Base-by-base conservation (phyloP, 2,888 invertebrate genomes). In the Ashinkailepas kermadecensis region DNA sequence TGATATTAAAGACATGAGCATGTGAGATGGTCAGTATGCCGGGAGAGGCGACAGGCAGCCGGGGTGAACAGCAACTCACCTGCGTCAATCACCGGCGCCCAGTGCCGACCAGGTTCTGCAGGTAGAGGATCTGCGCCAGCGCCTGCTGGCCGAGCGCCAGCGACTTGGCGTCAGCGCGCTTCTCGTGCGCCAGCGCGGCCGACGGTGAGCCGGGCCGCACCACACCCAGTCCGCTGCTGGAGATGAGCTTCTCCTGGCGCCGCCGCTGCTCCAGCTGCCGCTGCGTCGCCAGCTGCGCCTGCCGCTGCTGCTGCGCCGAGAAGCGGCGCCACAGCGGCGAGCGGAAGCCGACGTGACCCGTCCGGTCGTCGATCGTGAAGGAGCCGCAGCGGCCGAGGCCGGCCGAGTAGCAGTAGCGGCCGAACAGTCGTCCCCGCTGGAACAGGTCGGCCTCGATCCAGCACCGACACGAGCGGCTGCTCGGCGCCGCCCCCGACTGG, bases 91-190 rank as follows among this genome's bases (percentile, higher is more conserved):
- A n/a, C 13, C 54, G 54, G 7, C 39, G 70, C 13, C 54, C 74
- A 21, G 39, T 4, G 54, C 74, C 74, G 54, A 74, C 74, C 74
- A 74, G 74, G 56, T 74, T 74, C 74, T 74, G 74, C 74, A 74
- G 21, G 21, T 56, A 74, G 10, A 74, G 74, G 56, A 74, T 74
- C 74, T 74, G 74, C 56, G 54, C 21, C 74, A 74, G 74, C 21
- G 74, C 74, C 74, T 74, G 74, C 18, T 74, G 54, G 1, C 74
- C 74, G 21, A 74, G 74, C 74, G 74, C 74, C 74, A 74, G 56
- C 21, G 74, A 74, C 74, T 74, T 74, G 56, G 74, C 6, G 56
- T 74, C 74, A 18, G 74, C 74, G 54, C 56, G 54, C 56, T 74
- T 74, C 74, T 74, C 74, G 21, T 54, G 8, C 9, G 74, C 74